Evolutionary conservation across 1,140 invertebrate species (phyloP), one percentile per base, ranked within the genome.

Genomic region (Brachionus paranguensis): DNA sequence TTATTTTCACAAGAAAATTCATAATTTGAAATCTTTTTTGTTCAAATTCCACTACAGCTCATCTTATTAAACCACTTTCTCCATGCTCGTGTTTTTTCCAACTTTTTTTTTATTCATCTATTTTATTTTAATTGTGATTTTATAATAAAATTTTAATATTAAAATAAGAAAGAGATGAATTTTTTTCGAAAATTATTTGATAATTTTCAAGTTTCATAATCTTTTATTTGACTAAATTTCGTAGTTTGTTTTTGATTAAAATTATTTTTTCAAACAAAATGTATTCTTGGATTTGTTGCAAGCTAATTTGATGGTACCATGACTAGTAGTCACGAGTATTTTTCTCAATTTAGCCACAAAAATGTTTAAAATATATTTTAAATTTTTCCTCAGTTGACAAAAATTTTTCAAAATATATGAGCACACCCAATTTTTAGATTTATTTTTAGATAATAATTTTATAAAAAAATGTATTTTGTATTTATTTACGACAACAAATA

Each of bases 61-160:
- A 72, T 72, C 68, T 43, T 72, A 72, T 41, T 72, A 14, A 72
- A 43, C 43, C n/a, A 43, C 41, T 43, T 72, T 72, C 37, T 72
- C 14, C 10, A 43, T 41, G 14, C 41, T 43, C 41, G 7, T 43
- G 53, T 60, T 2, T 68, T 33, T 24, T 33, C 65, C 41, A 24
- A 37, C 12, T 14, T 68, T 33, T 37, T 72, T 72, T 11, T 41
- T 37, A 37, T 37, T 37, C 33, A 20, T 72, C 41, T 72, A 20
- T 43, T 72, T 43, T 72, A 10, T 72, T 72, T 72, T 24, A 43
- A 41, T 72, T 37, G 17, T 41, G 33, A 20, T 72, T 72, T 43
- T 72, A 72, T 72, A 72, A 72, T 72, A 41, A 41, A 72, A 72
- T 72, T 72, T 72, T 41, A 72, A 72, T 72, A 72, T 41, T 72